Conservation (phyloP, 2,113 vertebrate genomes). For the Daboia siamensis region DNA sequence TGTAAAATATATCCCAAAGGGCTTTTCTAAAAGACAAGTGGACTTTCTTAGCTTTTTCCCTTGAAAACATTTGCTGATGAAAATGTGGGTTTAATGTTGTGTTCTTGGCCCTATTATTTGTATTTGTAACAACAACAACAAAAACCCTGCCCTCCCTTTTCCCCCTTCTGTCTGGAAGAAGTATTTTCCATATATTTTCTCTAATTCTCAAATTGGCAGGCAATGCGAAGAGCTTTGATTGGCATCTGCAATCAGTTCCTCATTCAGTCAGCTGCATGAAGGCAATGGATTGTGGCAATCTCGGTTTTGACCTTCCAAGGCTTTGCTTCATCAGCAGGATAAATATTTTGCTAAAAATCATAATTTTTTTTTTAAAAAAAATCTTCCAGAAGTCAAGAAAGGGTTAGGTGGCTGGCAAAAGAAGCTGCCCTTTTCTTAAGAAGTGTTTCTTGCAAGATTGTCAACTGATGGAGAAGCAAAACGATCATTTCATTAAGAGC, state of each 20-base stretch:
- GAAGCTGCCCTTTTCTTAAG: not conserved
- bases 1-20: too few relatives aligned
- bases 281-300: constrained; percentile 60
- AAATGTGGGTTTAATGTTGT: not conserved
- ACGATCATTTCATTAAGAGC: not conserved
- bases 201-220: constrained; percentile 68
- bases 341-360: constrained; percentile 70
- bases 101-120: constrained; percentile 21
- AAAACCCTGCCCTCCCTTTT: not conserved
- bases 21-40: too few relatives aligned
- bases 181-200: constrained; percentile 61
- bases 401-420: constrained; percentile 2
- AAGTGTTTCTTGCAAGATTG: not conserved
- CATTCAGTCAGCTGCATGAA: constrained; percentile 57
- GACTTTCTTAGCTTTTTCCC: too few relatives aligned
- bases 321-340: constrained; percentile 65
- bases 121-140: constrained; percentile 17
- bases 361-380: constrained; percentile 55
- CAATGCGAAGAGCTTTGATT: constrained; percentile 61
- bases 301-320: constrained; percentile 63
- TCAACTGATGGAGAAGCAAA: not conserved
- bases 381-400: constrained; percentile 51
- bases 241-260: constrained; percentile 67
- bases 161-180: constrained; percentile 49
- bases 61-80: not conserved